phyloP scores from a whole-genome alignment of 2,113 vertebrate species.

The Perca flavescens region DNA sequence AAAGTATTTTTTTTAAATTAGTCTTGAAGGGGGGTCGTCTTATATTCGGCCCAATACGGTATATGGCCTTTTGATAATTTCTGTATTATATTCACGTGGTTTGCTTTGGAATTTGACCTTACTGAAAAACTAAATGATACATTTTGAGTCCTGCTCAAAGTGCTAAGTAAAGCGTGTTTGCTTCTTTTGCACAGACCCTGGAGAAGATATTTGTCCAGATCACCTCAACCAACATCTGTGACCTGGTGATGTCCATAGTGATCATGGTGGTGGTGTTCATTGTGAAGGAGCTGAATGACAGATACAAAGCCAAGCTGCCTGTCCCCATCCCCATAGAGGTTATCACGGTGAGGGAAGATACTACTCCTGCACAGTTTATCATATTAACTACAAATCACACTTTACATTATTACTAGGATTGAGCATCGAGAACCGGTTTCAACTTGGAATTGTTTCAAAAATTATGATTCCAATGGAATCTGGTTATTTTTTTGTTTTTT shows the following conservation, averaged over 20 bases:
- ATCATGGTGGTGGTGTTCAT: conserved; percentile 88
- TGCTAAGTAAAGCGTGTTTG: neutral
- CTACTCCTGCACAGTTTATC: neutral
- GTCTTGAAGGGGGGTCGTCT: neutral
- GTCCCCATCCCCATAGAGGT: conserved; percentile 93
- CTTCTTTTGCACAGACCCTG: conserved; percentile 82
- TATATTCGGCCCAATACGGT: neutral
- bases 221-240: conserved; percentile 88
- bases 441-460: no score
- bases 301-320: conserved; percentile 91
- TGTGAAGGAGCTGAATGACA: conserved; percentile 94
- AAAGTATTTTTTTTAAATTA: no score
- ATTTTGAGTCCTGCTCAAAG: neutral
- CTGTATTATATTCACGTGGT: neutral
- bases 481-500: no score
- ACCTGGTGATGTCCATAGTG: conserved; percentile 90
- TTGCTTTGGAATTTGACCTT: neutral
- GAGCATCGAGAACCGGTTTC: no score
- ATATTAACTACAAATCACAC: neutral
- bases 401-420: neutral
- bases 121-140: neutral
- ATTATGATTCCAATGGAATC: no score
- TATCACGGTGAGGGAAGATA: conserved; percentile 86
- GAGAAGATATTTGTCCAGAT: conserved; percentile 87
- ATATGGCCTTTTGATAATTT: neutral